These are phyloP conservation scores for Carabus problematicus DNA, from an alignment of 2,888 invertebrate species.

Conservation along the genomic window DNA sequence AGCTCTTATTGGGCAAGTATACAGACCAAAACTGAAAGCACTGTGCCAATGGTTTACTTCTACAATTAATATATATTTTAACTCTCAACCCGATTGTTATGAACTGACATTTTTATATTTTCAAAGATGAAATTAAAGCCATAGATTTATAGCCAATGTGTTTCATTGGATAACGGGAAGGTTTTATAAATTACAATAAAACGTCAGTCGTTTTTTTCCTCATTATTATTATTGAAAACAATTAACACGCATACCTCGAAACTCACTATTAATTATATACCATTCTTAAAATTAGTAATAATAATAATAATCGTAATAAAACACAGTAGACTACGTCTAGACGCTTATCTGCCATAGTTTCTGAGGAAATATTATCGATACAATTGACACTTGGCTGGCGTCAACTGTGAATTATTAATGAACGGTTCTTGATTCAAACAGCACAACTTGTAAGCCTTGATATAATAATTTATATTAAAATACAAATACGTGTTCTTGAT, in stretches of 20 bases:
- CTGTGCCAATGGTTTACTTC: conserved; percentile 61
- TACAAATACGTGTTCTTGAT: conserved; percentile 39
- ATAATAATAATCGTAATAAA: conserved; percentile 18
- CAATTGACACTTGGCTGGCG: neutral
- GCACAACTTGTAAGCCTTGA: conserved; percentile 36
- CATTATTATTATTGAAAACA: conserved; percentile 35
- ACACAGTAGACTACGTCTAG: conserved; percentile 25
- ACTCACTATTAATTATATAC: conserved; percentile 34
- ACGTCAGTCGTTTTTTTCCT: conserved; percentile 17
- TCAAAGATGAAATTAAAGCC: conserved; percentile 43
- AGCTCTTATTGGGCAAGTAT: conserved; percentile 61
- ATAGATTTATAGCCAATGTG: too few species aligned
- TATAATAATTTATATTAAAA: conserved; percentile 37
- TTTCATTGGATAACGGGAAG: neutral
- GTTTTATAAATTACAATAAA: conserved; percentile 16
- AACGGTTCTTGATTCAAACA: conserved; percentile 28
- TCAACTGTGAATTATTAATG: conserved; percentile 36
- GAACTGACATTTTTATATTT: conserved; percentile 63
- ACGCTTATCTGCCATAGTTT: neutral
- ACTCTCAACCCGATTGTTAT: conserved; percentile 58
- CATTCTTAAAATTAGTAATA: conserved; percentile 32
- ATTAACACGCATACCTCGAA: conserved; percentile 38
- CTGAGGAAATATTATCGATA: neutral
- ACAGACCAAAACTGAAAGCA: conserved; percentile 54
- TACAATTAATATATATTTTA: conserved; percentile 57